These are phyloP conservation scores for Zaprionus kolodkinae DNA, from an alignment of 1,140 invertebrate species.

Conservation along the genomic window DNA sequence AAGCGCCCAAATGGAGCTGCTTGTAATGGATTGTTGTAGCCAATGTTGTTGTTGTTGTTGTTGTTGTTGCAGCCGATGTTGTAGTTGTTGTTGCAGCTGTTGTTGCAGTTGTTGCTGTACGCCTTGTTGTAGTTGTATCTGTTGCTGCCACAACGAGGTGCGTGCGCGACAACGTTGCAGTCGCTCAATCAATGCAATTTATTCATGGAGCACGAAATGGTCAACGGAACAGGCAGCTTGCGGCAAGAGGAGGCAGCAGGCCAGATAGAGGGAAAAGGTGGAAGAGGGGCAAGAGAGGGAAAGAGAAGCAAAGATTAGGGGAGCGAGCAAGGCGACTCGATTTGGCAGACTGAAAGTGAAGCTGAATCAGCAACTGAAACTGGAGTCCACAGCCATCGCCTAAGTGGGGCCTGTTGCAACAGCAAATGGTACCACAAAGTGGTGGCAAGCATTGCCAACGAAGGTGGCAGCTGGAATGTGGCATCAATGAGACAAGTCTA, in stretches of 20 bases:
- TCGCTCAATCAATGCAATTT: conserved; percentile 77
- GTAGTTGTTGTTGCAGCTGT: neutral
- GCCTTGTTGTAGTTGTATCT: conserved; percentile 22
- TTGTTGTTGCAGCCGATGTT: neutral
- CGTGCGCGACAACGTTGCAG: conserved; percentile 55
- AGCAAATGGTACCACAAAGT: conserved; percentile 7
- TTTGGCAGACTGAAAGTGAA: conserved; percentile 1
- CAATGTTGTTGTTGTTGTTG: neutral
- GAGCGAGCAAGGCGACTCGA: neutral
- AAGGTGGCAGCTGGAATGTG: conserved; percentile 29
- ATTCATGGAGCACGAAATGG: conserved; percentile 73
- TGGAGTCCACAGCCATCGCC: conserved; percentile 6
- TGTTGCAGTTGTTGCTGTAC: neutral
- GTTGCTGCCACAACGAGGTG: conserved; percentile 44
- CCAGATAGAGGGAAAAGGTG: neutral
- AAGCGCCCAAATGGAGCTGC: conserved; percentile 33
- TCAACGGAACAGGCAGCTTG: conserved; percentile 48
- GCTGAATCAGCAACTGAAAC: neutral
- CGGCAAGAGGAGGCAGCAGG: neutral
- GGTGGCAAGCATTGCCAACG: conserved; percentile 4
- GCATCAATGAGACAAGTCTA: conserved; percentile 4
- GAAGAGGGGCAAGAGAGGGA: neutral
- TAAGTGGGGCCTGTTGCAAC: conserved; percentile 33
- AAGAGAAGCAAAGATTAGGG: neutral
- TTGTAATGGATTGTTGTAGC: neutral